These are phyloP conservation scores for Drosophila testacea DNA, from an alignment of 2,888 invertebrate species.

Conservation along the genomic window DNA sequence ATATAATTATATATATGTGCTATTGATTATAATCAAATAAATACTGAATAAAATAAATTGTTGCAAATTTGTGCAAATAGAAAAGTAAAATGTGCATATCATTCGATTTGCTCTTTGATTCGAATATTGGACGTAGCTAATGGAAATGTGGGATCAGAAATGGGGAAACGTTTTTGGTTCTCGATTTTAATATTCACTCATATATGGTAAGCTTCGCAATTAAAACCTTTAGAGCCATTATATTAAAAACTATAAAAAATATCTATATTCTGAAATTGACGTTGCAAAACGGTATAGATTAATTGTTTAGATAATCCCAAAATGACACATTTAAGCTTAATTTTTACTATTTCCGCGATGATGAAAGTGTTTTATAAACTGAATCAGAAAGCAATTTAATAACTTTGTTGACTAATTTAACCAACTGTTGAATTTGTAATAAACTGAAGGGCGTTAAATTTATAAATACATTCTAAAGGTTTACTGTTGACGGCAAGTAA, in stretches of 20 bases:
- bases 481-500: no score
- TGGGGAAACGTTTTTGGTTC: not conserved
- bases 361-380: not conserved
- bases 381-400: not conserved
- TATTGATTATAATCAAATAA: not conserved
- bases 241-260: not conserved
- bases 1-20: not conserved
- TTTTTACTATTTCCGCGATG: constrained; percentile 4
- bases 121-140: not conserved
- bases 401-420: not conserved
- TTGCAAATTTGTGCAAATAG: not conserved
- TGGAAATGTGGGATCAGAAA: not conserved
- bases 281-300: constrained; percentile 1
- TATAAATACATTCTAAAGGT: no score
- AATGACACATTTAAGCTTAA: not conserved
- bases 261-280: not conserved
- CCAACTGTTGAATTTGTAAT: not conserved
- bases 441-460: not conserved
- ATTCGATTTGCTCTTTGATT: not conserved
- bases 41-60: constrained; percentile 4
- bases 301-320: not conserved
- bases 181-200: not conserved
- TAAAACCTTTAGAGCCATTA: not conserved
- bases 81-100: not conserved
- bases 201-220: not conserved